These are phyloP conservation scores for Dolomedes plantarius DNA, from an alignment of 2,888 invertebrate species.

Conservation along the genomic window DNA sequence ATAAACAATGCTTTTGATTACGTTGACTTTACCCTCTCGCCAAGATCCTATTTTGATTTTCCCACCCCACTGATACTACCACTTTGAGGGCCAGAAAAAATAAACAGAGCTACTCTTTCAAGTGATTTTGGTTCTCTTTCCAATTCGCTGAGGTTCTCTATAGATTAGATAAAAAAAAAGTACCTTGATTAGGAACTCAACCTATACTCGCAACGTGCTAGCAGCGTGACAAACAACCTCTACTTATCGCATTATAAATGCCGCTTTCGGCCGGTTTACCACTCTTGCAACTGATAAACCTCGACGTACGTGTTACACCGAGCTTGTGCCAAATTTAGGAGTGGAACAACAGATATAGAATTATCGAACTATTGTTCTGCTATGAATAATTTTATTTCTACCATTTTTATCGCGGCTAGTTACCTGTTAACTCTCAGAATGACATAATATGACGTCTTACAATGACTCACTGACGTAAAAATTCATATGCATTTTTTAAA, in stretches of 20 bases:
- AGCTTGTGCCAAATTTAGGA: too few relatives aligned
- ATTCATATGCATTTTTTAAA: too few relatives aligned
- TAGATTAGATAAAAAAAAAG: constrained; percentile 56
- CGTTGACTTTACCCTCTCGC: constrained; percentile 34
- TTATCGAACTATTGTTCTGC: too few relatives aligned
- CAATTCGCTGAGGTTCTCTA: constrained; percentile 27
- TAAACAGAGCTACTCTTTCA: constrained; percentile 43
- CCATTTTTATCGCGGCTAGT: too few relatives aligned
- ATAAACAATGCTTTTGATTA: constrained; percentile 47
- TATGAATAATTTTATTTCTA: too few relatives aligned
- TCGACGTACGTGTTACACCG: too few relatives aligned
- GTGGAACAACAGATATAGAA: too few relatives aligned
- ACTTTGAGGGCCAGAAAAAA: constrained; percentile 15
- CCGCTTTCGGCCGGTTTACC: not conserved
- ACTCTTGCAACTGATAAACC: too few relatives aligned
- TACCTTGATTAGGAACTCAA: constrained; percentile 29
- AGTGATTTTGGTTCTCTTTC: constrained; percentile 33
- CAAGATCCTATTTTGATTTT: constrained; percentile 36
- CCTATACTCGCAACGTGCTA: not conserved
- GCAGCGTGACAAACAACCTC: not conserved
- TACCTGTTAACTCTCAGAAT: too few relatives aligned
- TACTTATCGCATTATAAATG: not conserved
- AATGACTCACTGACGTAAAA: too few relatives aligned
- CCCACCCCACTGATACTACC: constrained; percentile 22
- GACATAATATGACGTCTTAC: too few relatives aligned